Base-by-base conservation (phyloP, 1,140 invertebrate genomes). In the Phymorhynchus buccinoides region DNA sequence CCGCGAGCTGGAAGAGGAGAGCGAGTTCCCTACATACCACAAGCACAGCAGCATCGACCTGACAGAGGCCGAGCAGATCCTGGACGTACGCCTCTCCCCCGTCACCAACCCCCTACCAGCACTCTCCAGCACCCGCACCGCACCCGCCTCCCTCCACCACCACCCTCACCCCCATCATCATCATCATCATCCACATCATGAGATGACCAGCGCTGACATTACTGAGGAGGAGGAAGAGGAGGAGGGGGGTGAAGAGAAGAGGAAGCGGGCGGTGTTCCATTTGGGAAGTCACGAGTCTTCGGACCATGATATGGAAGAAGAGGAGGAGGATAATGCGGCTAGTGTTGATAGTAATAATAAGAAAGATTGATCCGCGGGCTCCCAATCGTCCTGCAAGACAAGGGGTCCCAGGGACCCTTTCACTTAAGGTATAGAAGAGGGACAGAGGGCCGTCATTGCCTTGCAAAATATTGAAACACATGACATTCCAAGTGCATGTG, bases 1-100 rank as follows among this genome's bases (percentile, higher is more conserved):
- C 77, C n/a, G 30, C 27, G 77, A 79, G 77, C 14, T 18, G 9
- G 77, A 79, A 14, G 77, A 79, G n/a, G 77, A 79, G 44, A 9
- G 41, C 42, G 1, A 22, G 0, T 48, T 56, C 42, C 27, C 22
- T 32, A 79, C 77, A 7, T 27, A 16, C 77, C 42, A 52, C 77
- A 32, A 79, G 39, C 44, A 30, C 77, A 56, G 41, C 77, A n/a
- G 3, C 77, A 41, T 79, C 27, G 37, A 32, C 77, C 42, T 56
- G 27, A 1, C 27, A 22, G 77, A 30, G 77, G 39, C 41, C 32
- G 42, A 41, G 42, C 22, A 16, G 41, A 52, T 79, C 42, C 22
- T 52, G 14, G 56, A 27, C 18, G 12, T 27, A 4, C 56, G 56
- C 56, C 56, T 22, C 4, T 16, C 22, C 56, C 22, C 56, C 12